phyloP scores from a whole-genome alignment of 1,140 invertebrate species.

The Tetramorium alpestre region DNA sequence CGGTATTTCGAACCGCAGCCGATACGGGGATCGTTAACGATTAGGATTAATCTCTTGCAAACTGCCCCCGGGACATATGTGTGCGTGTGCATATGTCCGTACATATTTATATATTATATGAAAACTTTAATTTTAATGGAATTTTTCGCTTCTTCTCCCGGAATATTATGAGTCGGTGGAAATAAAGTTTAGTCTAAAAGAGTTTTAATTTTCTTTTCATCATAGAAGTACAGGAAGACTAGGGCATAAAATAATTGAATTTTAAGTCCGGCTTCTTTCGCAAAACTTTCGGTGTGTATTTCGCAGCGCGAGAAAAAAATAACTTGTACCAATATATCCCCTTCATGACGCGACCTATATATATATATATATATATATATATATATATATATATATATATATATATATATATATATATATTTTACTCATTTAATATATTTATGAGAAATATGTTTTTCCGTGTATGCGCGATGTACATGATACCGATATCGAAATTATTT shows the following conservation, averaged over 20 bases:
- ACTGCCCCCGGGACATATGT: too few species aligned
- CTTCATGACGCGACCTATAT: neutral
- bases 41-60: slow-evolving; percentile 44
- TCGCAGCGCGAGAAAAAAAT: neutral
- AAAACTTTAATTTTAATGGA: slow-evolving; percentile 10
- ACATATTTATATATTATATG: neutral
- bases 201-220: slow-evolving; percentile 38
- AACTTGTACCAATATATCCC: slow-evolving; percentile 17
- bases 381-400: too few species aligned
- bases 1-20: slow-evolving; percentile 3
- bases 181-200: slow-evolving; percentile 42
- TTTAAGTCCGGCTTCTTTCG: slow-evolving; percentile 26
- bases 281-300: slow-evolving; percentile 7
- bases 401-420: too few species aligned
- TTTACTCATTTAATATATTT: neutral
- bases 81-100: neutral
- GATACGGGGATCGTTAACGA: slow-evolving; percentile 40
- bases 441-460: neutral
- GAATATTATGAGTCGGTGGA: slow-evolving; percentile 14
- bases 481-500: slow-evolving; percentile 7
- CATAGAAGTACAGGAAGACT: slow-evolving; percentile 5
- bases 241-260: slow-evolving; percentile 38
- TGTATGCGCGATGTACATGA: neutral
- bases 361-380: too few species aligned
- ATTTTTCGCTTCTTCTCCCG: neutral